Evolutionary conservation across 1,140 invertebrate species (phyloP), one percentile per base, ranked within the genome.

Genomic region (Kradibia gibbosae): DNA sequence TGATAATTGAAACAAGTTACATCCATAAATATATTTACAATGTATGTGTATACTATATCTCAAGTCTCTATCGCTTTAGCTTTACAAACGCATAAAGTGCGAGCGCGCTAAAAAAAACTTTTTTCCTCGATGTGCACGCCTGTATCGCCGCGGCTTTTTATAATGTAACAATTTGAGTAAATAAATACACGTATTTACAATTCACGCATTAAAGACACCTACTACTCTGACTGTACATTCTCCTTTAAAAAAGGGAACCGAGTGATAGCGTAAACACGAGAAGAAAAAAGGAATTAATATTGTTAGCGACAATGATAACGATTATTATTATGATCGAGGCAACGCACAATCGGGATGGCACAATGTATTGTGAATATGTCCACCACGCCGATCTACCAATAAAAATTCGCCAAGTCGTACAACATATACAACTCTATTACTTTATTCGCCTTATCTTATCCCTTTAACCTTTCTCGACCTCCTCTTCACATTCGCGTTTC

Each of bases 401-500:
- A 83, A 83, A 89, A 89, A 86, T 89, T 88, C 83, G 85, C 86
- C 86, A 87, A 89, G 84, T 87, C 85, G 85, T 88, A 86, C 86
- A 83, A 86, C 67, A 73, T 10, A 42, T 53, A 48, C 7, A 76
- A 20, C n/a, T 45, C 28, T 39, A 60, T 73, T 82, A 62, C 15
- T 82, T 82, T 78, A 78, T 82, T 71, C 8, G 7, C 50, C 72
- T 70, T 75, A 55, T 81, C 60, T 77, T 48, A 76, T 72, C 34
- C 50, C 55, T 42, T 55, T 67, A 8, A 22, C 20, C 22, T 22
- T n/a, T 55, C 50, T 50, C 17, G 31, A 28, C 25, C 50, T 36
- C 72, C 50, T 22, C 3, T 31, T 45, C 34, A 0, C n/a, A n/a
- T n/a, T 20, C 20, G 3, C 48, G 13, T 48, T 48, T 11, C 42